phyloP scores from a whole-genome alignment of 2,888 invertebrate genomes.

The Dynastes tityus region DNA sequence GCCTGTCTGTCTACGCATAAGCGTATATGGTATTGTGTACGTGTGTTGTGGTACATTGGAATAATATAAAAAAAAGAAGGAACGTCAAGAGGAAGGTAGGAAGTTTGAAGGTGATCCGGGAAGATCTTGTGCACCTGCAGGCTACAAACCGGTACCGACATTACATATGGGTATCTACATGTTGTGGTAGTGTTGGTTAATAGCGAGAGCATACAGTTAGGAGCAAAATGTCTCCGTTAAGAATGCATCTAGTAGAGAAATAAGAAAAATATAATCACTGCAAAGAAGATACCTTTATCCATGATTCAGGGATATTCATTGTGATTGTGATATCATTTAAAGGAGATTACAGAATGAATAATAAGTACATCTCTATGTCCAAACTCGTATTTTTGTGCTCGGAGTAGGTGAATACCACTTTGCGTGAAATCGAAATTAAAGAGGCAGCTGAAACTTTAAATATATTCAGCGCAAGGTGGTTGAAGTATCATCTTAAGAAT shows the following conservation, averaged over 20 bases:
- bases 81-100: conserved; percentile 52
- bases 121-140: conserved; percentile 55
- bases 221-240: no score
- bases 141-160: conserved; percentile 53
- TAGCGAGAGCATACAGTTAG: neutral
- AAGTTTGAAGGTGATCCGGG: conserved; percentile 56
- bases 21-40: neutral
- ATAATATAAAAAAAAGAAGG: conserved; percentile 13
- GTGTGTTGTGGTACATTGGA: neutral
- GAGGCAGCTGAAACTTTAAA: neutral
- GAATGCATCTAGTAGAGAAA: no score
- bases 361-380: no score
- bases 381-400: no score
- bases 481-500: neutral
- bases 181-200: neutral
- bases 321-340: no score
- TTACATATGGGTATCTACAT: neutral
- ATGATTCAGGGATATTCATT: no score
- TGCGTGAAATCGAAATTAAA: neutral
- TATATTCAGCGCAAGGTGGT: neutral
- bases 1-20: neutral
- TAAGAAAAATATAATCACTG: no score
- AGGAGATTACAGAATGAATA: no score
- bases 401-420: neutral
- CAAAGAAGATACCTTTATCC: no score